Conservation (phyloP, 2,888 invertebrate species). For the Agelastica alni region DNA sequence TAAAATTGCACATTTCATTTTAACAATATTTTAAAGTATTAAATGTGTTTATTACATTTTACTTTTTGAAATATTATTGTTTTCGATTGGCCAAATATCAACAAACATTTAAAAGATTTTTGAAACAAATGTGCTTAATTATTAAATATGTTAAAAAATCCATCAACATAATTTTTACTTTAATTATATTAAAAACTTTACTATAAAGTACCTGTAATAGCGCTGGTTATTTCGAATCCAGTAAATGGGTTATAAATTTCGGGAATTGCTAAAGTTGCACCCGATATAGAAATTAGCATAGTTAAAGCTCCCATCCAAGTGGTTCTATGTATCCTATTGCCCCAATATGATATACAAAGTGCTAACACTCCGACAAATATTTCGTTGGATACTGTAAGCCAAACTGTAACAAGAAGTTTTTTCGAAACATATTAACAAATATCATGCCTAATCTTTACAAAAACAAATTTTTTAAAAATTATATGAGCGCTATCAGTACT, state of each 20-base stretch:
- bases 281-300: slow-evolving; percentile 61
- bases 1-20: too few species aligned
- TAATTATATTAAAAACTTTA: too few species aligned
- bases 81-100: too few species aligned
- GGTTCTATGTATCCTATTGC: slow-evolving; percentile 62
- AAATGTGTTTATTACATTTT: not conserved
- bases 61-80: too few species aligned
- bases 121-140: too few species aligned
- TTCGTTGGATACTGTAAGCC: slow-evolving; percentile 62
- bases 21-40: not conserved
- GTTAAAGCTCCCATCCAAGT: slow-evolving; percentile 64
- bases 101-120: too few species aligned
- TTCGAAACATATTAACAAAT: too few species aligned
- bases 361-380: slow-evolving; percentile 62
- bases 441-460: too few species aligned
- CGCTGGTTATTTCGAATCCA: slow-evolving; percentile 36
- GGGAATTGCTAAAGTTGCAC: slow-evolving; percentile 61
- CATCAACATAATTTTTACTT: too few species aligned
- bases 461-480: too few species aligned
- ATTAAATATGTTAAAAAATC: too few species aligned
- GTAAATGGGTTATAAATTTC: slow-evolving; percentile 57
- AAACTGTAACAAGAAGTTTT: slow-evolving; percentile 59
- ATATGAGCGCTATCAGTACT: too few species aligned
- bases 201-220: slow-evolving; percentile 43
- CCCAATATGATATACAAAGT: slow-evolving; percentile 62